phyloP scores from a whole-genome alignment of 1,140 invertebrate genomes.

The Thrips palmi region DNA sequence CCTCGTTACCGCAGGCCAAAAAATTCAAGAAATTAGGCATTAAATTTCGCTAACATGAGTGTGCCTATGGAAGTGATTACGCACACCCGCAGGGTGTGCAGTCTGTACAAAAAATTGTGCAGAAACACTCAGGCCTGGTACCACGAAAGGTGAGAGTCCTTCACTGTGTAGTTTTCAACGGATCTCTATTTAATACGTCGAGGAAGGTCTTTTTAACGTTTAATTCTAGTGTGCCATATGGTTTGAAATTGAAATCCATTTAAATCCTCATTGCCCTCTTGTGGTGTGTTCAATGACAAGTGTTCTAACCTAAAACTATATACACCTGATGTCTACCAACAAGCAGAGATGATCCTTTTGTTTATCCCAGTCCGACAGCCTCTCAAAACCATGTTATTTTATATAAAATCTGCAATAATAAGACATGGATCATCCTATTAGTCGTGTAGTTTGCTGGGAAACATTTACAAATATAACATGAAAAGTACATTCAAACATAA shows the following conservation, averaged over 20 bases:
- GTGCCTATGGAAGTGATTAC: slow-evolving; percentile 21
- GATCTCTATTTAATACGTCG: no score
- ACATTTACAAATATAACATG: background rate
- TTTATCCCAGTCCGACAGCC: no score
- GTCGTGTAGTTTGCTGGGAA: background rate
- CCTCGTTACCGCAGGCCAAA: no score
- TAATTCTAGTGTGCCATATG: background rate
- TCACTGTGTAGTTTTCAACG: background rate
- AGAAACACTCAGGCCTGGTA: slow-evolving; percentile 33
- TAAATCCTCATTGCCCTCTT: no score
- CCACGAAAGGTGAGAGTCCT: slow-evolving; percentile 10
- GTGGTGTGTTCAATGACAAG: no score
- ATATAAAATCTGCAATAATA: background rate
- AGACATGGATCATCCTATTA: background rate
- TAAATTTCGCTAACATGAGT: no score
- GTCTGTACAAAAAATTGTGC: slow-evolving; percentile 45
- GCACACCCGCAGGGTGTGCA: slow-evolving; percentile 51
- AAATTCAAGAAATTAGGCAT: no score
- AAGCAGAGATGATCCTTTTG: no score
- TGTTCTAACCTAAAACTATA: no score
- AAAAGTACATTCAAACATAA: background rate
- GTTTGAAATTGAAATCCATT: background rate
- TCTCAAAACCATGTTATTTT: background rate
- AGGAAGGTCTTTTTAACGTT: background rate
- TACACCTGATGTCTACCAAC: no score